phyloP scores from a whole-genome alignment of 2,797 vertebrate species.

The Pangasius krempfi region DNA sequence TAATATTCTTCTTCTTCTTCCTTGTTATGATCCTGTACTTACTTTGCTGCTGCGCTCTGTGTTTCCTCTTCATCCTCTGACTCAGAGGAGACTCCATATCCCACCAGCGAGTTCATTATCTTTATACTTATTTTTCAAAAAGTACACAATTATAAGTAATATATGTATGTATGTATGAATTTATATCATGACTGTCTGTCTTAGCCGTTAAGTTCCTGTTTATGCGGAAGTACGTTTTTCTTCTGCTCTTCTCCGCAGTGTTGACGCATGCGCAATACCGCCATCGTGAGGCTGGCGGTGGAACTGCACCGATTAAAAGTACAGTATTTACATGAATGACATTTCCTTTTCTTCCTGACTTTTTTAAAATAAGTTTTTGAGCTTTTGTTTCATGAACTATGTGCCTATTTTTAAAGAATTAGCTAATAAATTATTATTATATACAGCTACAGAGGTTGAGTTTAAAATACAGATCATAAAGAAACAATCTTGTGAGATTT shows the following conservation, averaged over 20 bases:
- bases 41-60: slow-evolving; percentile 49
- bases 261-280: neutral
- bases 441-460: too few species aligned
- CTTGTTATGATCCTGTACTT: neutral
- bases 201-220: neutral
- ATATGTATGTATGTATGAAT: too few species aligned
- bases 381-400: neutral
- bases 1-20: too few species aligned
- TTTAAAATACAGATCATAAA: too few species aligned
- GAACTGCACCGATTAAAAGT: neutral
- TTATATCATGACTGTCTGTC: neutral
- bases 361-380: neutral
- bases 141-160: neutral
- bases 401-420: too few species aligned
- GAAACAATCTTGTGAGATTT: too few species aligned
- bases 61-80: slow-evolving; percentile 74
- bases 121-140: neutral
- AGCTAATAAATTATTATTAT: too few species aligned
- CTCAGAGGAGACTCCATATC: slow-evolving; percentile 77
- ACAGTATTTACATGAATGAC: too few species aligned
- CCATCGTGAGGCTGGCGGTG: neutral
- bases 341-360: neutral
- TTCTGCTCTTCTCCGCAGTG: neutral
- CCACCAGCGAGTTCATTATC: slow-evolving; percentile 75
- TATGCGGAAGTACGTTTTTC: neutral